Conservation (phyloP, 2,797 vertebrate genomes). For the Scolopax bukidnonensis region DNA sequence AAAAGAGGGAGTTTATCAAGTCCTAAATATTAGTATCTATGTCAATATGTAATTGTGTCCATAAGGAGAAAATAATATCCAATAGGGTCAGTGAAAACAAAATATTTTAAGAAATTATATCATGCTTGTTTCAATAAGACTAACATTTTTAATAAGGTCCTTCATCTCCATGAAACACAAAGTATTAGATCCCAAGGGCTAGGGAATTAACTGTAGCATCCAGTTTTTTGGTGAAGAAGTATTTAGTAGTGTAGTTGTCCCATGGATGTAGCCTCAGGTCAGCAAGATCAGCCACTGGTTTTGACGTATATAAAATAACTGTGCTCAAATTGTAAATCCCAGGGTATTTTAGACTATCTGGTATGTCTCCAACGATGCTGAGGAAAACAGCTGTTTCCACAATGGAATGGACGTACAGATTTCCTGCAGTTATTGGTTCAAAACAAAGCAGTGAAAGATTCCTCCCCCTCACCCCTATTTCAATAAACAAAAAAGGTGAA, state of each 20-base stretch:
- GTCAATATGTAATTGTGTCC: background rate
- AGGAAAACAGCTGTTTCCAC: background rate
- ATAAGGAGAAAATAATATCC: background rate
- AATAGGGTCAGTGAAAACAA: background rate
- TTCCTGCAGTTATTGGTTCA: background rate
- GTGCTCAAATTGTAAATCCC: conserved; percentile 27
- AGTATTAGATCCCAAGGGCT: background rate
- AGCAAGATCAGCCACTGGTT: background rate
- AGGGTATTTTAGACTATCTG: background rate
- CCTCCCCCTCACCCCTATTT: rapidly evolving
- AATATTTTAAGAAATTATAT: background rate
- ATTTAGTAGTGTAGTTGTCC: background rate
- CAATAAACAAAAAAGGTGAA: background rate
- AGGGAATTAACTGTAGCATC: background rate
- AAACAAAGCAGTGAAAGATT: background rate
- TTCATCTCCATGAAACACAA: background rate
- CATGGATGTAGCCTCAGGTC: background rate
- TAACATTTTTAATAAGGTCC: background rate
- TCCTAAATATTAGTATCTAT: background rate
- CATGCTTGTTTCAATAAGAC: rapidly evolving
- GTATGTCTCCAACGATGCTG: background rate
- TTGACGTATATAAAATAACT: conserved; percentile 18
- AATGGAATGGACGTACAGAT: background rate
- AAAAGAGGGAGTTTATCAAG: background rate
- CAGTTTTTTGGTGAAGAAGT: background rate